Evolutionary conservation across 2,797 vertebrate genomes (phyloP), one percentile per base, ranked within the genome.

Genomic region (Sebastes taczanowskii): DNA sequence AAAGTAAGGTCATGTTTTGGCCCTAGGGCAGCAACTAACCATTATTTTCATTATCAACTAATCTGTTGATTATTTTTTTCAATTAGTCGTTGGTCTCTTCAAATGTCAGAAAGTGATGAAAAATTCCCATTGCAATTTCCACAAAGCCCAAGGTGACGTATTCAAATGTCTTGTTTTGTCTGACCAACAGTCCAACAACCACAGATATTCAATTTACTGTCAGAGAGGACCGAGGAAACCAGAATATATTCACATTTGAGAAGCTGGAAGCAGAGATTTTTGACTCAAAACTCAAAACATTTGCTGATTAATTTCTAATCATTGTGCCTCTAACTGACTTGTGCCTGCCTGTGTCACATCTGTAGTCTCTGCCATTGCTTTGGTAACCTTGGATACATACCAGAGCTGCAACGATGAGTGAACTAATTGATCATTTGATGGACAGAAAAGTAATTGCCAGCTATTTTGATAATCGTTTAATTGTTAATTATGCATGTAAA

Each of bases 71-170:
- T 4, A 4, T 4, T 23, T 32, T 27, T 64, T 7, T 42, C 5
- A 4, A 60, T 71, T 3, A 18, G 2, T 56, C 1, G 0, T 27
- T 55, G 30, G 18, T 52, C 46, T 52, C 0, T 42, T 52, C 0
- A 52, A 8, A 20, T 52, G 18, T 52, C 8, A 20, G 18, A 49
- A 52, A 52, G 14, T 46, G 14, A 46, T 46, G 14, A 16, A 16
- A 18, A 3, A 46, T 16, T 16, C 14, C 38, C 38, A 16, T 42
- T 10, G 16, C 2, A 30, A 14, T 49, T 27, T 60, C 18, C 22
- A 38, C 7, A 34, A 49, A n/a, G 9, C 4, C 11, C 20, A 30
- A 5, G 11, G 7, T n/a, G 34, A 29, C 4, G 1, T n/a, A 23
- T 7, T 35, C 4, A 16, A 14, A 49, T 49, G 42, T 49, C 42